Base-by-base conservation (phyloP, 1,140 invertebrate species). In the Zaprionus tsacasi region DNA sequence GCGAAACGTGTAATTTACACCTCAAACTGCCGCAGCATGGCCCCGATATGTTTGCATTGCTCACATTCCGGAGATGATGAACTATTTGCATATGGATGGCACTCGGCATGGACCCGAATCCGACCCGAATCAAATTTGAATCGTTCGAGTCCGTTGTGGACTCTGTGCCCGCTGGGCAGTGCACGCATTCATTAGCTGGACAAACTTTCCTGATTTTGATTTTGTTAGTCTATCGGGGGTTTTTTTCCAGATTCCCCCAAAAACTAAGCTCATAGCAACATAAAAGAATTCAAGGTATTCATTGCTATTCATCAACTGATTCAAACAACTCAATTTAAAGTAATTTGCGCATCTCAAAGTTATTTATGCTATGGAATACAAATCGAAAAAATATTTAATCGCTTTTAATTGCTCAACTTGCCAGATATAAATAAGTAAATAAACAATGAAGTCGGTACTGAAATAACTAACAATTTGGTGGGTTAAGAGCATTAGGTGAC, bases 261-360 rank as follows among this genome's bases (percentile, higher is more conserved):
- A 33, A 21, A 17, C n/a, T 30, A 30, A 30, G 48, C 12, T n/a
- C 17, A 52, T 21, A 50, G 15, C 35, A 38, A 59, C 21, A 21
- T 2, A 30, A 0, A 3, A 33, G 0, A 52, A 35, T 13, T 58
- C 58, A 61, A 69, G 40, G 60, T 69, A 57, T 73, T 60, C 38
- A 43, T 61, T 69, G 56, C 55, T 48, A 55, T 45, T 74, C 57
- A 58, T 36, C 12, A 33, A 68, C 57, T 70, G 40, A 66, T 33
- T 64, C 56, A 72, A 63, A 70, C 69, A 56, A 40, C 63, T 71
- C 56, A 71, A 76, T 76, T 76, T 61, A 58, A 61, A 61, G 48
- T 36, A 67, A 76, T 76, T 72, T 66, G 74, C 74, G 61, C 74
- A 76, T 76, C 63, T 66, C 35, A 35, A 72, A 76, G 63, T 11